These are phyloP conservation scores for Tetragnatha montana DNA, from an alignment of 2,888 invertebrate species.

Conservation along the genomic window DNA sequence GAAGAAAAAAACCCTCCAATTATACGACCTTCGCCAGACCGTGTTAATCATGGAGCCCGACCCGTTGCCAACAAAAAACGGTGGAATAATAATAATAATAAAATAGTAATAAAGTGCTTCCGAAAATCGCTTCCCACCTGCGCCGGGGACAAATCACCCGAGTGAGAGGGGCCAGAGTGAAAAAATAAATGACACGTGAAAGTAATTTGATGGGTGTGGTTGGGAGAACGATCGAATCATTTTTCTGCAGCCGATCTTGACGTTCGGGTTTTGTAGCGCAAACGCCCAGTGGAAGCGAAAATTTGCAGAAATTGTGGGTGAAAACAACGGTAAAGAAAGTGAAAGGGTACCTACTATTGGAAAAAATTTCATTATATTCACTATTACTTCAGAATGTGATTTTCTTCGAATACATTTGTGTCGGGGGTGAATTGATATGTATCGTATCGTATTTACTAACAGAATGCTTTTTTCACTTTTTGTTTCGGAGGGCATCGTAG, in stretches of 20 bases:
- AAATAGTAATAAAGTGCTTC: constrained; percentile 33
- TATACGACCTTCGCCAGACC: constrained; percentile 42
- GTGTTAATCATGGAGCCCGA: not conserved
- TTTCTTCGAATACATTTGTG: too few relatives aligned
- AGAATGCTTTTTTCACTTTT: too few relatives aligned
- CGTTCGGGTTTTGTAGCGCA: not conserved
- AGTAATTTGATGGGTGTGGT: constrained; percentile 67
- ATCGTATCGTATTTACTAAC: too few relatives aligned
- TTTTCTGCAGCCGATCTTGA: constrained; percentile 42
- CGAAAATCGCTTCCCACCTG: constrained; percentile 49
- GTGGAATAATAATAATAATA: constrained; percentile 26
- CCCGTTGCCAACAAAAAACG: constrained; percentile 13
- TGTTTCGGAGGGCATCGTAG: too few relatives aligned
- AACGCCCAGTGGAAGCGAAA: constrained; percentile 8
- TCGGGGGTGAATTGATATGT: too few relatives aligned
- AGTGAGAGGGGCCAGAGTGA: constrained; percentile 19
- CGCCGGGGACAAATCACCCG: constrained; percentile 38
- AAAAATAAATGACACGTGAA: constrained; percentile 62
- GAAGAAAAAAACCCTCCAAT: constrained; percentile 15
- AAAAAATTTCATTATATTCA: too few relatives aligned
- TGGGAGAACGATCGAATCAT: constrained; percentile 39
- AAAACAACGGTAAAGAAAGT: not conserved
- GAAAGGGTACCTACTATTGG: not conserved
- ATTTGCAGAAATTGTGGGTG: not conserved
- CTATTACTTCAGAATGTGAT: too few relatives aligned